Evolutionary conservation across 2,888 invertebrate genomes (phyloP), one percentile per base, ranked within the genome.

Genomic region (Hemicrepidius hirtus): DNA sequence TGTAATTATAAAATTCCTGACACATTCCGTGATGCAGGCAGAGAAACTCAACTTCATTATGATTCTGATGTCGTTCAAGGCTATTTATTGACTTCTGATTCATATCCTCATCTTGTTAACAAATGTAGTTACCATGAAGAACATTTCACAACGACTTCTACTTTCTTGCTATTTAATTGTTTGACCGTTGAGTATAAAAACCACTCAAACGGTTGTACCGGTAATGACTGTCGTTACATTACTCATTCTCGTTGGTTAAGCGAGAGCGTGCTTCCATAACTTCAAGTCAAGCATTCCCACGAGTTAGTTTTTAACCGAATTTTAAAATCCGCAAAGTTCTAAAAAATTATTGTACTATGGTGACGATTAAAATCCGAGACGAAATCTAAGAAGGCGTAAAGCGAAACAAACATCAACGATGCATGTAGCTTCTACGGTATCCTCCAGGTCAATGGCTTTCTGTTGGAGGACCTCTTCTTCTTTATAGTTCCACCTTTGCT

Each of bases 361-460:
- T 9, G 9, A 59, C 44, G 21, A 60, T 50, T 50, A 50, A 24
- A 20, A 40, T 41, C 44, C 41, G 12, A 16, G 60, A 21, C 41
- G 65, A 71, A 59, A 71, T 64, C 46, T 66, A 71, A 71, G 65
- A 67, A 71, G 68, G 67, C 66, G 53, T 67, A 62, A 44, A 71
- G 71, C 66, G 65, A 71, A 40, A 50, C 66, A 60, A 71, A 53
- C 50, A 37, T 35, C 67, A 68, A 18, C 65, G 64, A 60, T 49
- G 64, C 73, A 73, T 68, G 57, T 16, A 57, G 53, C 35, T n/a
- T 55, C 20, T 65, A 74, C 70, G 66, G 71, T 71, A 66, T 73
- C 40, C 66, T 64, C 24, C 70, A 70, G 76, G 76, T 76, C 75
- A 76, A 75, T 73, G 76, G 76, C 76, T 68, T 65, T 73, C 55